These are phyloP conservation scores for Chironomus striatipennis DNA, from an alignment of 1,140 invertebrate species.

Conservation along the genomic window DNA sequence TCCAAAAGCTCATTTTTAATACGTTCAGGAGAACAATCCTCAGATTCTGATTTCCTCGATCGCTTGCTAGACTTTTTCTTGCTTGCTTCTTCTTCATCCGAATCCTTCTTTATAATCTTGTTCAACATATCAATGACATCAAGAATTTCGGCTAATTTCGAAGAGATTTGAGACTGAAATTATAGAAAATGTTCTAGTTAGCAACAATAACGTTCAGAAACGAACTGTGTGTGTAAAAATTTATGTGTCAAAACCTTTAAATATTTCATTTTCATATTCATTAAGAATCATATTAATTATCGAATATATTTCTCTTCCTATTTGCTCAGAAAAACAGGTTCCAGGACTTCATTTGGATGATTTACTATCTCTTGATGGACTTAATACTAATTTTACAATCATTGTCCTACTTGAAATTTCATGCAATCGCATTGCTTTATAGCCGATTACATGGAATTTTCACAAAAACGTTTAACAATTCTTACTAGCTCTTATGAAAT, in stretches of 20 bases:
- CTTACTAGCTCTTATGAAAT: neutral
- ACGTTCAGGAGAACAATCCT: constrained; percentile 35
- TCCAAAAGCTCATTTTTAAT: constrained; percentile 38
- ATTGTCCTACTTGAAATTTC: constrained; percentile 20
- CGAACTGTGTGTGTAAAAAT: constrained; percentile 27
- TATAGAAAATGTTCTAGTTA: constrained; percentile 46
- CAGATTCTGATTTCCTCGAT: constrained; percentile 31
- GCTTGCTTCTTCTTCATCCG: neutral
- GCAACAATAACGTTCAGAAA: constrained; percentile 47
- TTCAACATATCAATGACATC: constrained; percentile 78
- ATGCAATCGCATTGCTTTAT: neutral
- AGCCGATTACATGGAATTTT: neutral
- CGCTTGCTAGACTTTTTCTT: constrained; percentile 16
- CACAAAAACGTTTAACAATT: neutral
- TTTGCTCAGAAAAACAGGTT: neutral
- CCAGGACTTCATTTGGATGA: constrained; percentile 20
- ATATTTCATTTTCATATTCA: neutral
- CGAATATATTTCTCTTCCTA: neutral
- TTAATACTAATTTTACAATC: neutral
- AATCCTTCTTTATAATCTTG: constrained; percentile 62
- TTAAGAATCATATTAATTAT: constrained; percentile 17
- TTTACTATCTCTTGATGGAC: too few species aligned
- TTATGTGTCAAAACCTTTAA: constrained; percentile 23
- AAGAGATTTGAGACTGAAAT: constrained; percentile 68
- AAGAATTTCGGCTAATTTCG: constrained; percentile 70